Base-by-base conservation (phyloP, 2,888 invertebrate species). In the Neocrepidodera transversa region DNA sequence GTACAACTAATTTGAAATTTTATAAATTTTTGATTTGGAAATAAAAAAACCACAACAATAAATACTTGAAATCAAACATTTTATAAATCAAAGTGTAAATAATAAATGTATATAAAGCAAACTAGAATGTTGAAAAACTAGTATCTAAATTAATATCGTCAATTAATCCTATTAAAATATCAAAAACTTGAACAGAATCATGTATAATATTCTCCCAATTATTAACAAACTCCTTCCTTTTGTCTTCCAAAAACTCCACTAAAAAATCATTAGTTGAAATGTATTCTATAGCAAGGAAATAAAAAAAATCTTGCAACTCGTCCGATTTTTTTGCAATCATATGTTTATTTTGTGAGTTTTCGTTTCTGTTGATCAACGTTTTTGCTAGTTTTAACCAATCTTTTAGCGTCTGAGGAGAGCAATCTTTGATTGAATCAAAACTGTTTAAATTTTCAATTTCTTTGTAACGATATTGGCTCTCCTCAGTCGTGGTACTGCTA, bases 261-360 rank as follows among this genome's bases (percentile, higher is more conserved):
- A 47, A 23, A 26, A 40, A 26, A 32, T 40, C 38, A 14, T 38
- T 30, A 3, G 28, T 45, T 1, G 58, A 17, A 8, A 51, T 51
- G 20, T 51, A 58, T 18, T 58, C 58, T 11, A 43, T 17, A 1
- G 49, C 49, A 13, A 58, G 28, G 13, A 51, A 50, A 16, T 51
- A 58, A 18, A 58, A 58, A 20, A 51, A 58, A 13, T 58, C 58
- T 14, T 51, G 51, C 17, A 58, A n/a, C 26, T 58, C 58, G 28
- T 51, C 51, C 11, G 45, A 45, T 38, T 51, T 58, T 14, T 45
- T 38, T n/a, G 38, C 16, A 30, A 58, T 40, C 16, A 38, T 40
- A 8, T 36, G 38, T 13, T 23, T 49, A 13, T 42, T 56, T 17
- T 47, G 11, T 8, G 42, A 10, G 28, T 40, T 42, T 49, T 48